A percentile compares a stretch with the other conserved stretches of the same genome.
These are phyloP conservation scores for Neomonachus schauinslandi DNA, from an alignment of 2,113 vertebrate genomes.

Conservation along the genomic window DNA sequence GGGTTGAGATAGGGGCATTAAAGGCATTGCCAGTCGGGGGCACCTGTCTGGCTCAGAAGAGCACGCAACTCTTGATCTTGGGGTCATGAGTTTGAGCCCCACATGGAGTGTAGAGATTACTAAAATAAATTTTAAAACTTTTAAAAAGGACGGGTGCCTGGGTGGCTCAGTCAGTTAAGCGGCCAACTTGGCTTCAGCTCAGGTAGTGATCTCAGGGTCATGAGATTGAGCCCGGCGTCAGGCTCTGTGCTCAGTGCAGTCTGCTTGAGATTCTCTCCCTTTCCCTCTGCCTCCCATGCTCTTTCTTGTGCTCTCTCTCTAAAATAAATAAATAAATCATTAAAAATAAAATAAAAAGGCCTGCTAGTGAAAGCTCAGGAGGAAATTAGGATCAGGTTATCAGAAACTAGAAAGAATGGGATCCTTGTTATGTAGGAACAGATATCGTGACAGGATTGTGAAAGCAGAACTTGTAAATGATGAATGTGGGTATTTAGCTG, in stretches of 20 bases:
- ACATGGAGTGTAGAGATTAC: background rate
- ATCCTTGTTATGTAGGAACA: background rate
- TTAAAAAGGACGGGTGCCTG: background rate
- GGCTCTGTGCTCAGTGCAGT: background rate
- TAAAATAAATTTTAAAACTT: background rate
- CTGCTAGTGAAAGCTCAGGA: background rate
- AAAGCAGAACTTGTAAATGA: background rate
- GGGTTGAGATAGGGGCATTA: background rate
- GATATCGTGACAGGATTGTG: background rate
- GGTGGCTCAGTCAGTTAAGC: background rate
- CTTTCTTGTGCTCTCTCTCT: background rate
- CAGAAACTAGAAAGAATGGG: background rate
- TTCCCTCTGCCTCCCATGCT: background rate
- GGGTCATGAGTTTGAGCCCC: background rate
- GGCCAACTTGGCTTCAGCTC: background rate
- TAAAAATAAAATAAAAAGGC: background rate
- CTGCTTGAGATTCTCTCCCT: background rate
- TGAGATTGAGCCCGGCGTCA: background rate
- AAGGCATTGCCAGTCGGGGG: background rate
- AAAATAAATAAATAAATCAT: background rate
- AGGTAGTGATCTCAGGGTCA: background rate
- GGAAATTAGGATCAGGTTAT: background rate
- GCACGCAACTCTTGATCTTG: background rate
- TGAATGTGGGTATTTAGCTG: background rate
- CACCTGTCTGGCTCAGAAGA: background rate